phyloP scores from a whole-genome alignment of 1,140 invertebrate genomes.

The Homalodisca vitripennis region DNA sequence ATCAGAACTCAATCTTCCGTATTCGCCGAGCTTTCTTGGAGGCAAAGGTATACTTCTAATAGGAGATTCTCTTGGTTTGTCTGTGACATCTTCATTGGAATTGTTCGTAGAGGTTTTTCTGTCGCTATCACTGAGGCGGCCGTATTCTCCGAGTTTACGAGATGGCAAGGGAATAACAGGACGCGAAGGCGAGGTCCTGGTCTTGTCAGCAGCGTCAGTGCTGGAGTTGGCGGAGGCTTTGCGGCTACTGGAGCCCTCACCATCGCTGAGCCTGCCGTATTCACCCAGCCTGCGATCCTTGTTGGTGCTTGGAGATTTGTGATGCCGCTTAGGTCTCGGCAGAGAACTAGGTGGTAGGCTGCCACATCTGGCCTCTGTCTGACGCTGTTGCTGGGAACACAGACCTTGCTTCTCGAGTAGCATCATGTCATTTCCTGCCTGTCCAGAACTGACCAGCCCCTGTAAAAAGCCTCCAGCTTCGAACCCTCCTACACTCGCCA shows the following conservation, averaged over 20 bases:
- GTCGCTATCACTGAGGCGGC: conserved; percentile 40
- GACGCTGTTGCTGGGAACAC: conserved; percentile 70
- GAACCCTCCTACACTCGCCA: conserved; percentile 65
- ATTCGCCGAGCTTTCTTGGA: conserved; percentile 39
- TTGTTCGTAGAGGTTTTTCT: conserved; percentile 31
- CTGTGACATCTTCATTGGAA: conserved; percentile 16
- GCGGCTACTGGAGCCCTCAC: conserved; percentile 34
- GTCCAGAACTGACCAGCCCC: conserved; percentile 50
- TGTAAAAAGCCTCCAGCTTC: conserved; percentile 55
- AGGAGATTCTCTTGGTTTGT: conserved; percentile 34
- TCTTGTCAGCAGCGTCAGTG: conserved; percentile 25
- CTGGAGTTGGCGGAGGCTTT: conserved; percentile 36
- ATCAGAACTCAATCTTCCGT: conserved; percentile 37
- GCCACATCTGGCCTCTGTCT: conserved; percentile 52
- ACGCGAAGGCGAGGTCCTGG: conserved; percentile 29
- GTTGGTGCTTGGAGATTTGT: conserved; percentile 56
- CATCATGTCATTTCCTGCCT: conserved; percentile 60
- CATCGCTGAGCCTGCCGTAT: conserved; percentile 41
- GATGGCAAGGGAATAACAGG: conserved; percentile 29
- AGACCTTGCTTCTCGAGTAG: conserved; percentile 73
- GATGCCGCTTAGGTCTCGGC: conserved; percentile 61
- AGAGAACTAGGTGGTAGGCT: conserved; percentile 64
- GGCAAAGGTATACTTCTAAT: conserved; percentile 31
- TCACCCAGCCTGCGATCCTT: conserved; percentile 38
- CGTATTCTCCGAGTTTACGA: conserved; percentile 42